Evolutionary conservation across 2,113 vertebrate species (phyloP).

Genomic region (Corythaeola cristata): DNA sequence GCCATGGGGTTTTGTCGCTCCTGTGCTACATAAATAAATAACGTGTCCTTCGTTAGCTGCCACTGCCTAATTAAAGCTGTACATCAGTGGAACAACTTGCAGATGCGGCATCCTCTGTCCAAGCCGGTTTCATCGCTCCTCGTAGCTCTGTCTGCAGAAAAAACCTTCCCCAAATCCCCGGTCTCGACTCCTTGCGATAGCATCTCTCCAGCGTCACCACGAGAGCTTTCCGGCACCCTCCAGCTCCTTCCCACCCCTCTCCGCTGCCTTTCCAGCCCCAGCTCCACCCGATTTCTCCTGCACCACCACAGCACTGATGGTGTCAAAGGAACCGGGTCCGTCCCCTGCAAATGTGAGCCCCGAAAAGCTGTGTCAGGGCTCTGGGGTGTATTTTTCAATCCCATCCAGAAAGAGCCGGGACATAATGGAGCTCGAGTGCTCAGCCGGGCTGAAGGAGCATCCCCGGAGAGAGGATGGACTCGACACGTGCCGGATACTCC

Average conservation of each 20-base stretch:
- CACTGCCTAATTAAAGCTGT: constrained; percentile 71
- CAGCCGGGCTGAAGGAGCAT: not conserved
- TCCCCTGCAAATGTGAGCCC: not conserved
- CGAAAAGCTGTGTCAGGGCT: not conserved
- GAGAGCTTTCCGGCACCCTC: not conserved
- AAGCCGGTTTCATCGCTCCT: constrained; percentile 17
- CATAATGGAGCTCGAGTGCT: fast-evolving
- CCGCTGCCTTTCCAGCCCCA: not conserved
- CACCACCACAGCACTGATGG: not conserved
- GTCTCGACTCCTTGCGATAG: not conserved
- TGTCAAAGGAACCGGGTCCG: not conserved
- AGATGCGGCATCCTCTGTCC: constrained; percentile 48
- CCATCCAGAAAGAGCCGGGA: not conserved
- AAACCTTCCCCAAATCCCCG: not conserved
- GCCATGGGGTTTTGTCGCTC: not conserved
- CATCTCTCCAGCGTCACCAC: not conserved
- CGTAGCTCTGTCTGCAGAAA: not conserved
- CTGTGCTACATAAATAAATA: constrained; percentile 38
- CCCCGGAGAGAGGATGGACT: not conserved
- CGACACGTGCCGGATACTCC: not conserved
- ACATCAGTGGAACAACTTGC: constrained; percentile 64
- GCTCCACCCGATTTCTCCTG: not conserved
- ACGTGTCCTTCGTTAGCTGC: constrained; percentile 52
- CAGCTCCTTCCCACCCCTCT: constrained; percentile 5
- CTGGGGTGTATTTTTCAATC: fast-evolving